Percentiles rank a stretch among this genome's conserved stretches.
These are phyloP conservation scores for Patella depressa DNA, from an alignment of 2,888 invertebrate species.

Conservation along the genomic window DNA sequence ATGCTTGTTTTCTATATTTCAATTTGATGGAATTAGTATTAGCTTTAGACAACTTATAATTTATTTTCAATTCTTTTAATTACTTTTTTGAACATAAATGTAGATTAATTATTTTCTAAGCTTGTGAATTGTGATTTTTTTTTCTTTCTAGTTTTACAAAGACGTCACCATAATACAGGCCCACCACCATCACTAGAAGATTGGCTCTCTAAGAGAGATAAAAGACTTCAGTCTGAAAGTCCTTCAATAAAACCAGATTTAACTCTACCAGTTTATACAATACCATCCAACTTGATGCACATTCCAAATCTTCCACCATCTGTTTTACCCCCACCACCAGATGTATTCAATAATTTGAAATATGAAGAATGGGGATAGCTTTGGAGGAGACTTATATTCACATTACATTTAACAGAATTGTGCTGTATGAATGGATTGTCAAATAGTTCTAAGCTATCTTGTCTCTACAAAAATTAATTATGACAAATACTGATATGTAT, in stretches of 20 bases:
- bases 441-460: too few relatives aligned
- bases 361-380: slow-evolving; percentile 45
- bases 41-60: neutral
- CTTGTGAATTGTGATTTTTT: too few relatives aligned
- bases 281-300: slow-evolving; percentile 36
- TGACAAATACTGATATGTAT: too few relatives aligned
- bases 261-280: slow-evolving; percentile 35
- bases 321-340: slow-evolving; percentile 43
- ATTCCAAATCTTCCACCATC: slow-evolving; percentile 43
- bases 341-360: slow-evolving; percentile 34
- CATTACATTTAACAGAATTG: neutral
- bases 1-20: neutral
- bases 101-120: neutral
- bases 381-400: too few relatives aligned
- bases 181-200: slow-evolving; percentile 39
- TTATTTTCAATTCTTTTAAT: neutral
- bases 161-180: neutral
- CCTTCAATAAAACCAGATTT: neutral
- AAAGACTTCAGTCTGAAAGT: slow-evolving; percentile 26
- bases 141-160: too few relatives aligned
- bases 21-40: neutral
- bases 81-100: neutral
- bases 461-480: too few relatives aligned
- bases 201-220: slow-evolving; percentile 45
- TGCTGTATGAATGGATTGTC: neutral